These are phyloP conservation scores for Acanthurus leucopareius DNA, from an alignment of 2,797 vertebrate species.

Conservation along the genomic window DNA sequence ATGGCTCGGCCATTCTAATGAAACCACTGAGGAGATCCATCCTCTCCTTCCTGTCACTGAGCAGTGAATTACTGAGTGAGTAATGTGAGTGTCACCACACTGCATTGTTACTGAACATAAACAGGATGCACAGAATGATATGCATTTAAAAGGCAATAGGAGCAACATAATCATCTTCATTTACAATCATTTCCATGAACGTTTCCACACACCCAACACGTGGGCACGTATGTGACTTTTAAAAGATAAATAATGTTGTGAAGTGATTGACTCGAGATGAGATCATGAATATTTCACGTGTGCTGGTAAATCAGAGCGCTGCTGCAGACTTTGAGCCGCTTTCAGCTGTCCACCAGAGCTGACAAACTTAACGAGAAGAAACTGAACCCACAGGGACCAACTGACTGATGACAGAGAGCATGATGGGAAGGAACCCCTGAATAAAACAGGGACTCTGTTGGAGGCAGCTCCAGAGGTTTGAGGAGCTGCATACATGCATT, in stretches of 20 bases:
- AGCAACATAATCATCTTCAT: background rate
- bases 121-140: background rate
- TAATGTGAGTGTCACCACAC: background rate
- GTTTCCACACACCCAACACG: background rate
- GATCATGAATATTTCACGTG: constrained; percentile 59
- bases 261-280: constrained; percentile 50
- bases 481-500: constrained; percentile 9
- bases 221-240: constrained; percentile 32
- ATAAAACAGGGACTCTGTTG: constrained; percentile 29
- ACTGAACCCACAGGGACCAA: constrained; percentile 24
- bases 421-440: constrained; percentile 36
- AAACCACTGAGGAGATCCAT: constrained; percentile 42
- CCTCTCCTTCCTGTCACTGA: constrained; percentile 58
- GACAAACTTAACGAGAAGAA: constrained; percentile 18
- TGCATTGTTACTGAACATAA: background rate
- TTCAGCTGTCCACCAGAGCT: constrained; percentile 33
- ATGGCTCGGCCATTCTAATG: constrained; percentile 66
- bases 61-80: constrained; percentile 31
- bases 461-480: constrained; percentile 2
- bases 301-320: constrained; percentile 41
- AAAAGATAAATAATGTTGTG: constrained; percentile 11
- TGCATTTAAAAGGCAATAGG: background rate
- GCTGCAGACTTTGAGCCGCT: constrained; percentile 23
- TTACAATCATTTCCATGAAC: background rate
- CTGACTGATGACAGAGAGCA: constrained; percentile 25